phyloP scores from a whole-genome alignment of 2,888 invertebrate species.

The Cheilosia pagana region DNA sequence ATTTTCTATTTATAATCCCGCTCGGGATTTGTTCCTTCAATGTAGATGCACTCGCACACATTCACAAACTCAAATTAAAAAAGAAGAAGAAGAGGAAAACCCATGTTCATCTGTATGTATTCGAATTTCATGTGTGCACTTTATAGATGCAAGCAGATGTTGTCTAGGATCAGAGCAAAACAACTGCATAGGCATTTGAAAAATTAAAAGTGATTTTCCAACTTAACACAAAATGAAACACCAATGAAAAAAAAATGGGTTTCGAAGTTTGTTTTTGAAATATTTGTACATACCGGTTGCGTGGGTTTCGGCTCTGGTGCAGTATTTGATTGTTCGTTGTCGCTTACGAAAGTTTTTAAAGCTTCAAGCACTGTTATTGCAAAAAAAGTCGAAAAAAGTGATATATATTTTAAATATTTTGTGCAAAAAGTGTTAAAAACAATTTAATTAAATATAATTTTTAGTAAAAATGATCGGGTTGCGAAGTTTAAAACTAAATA shows the following conservation, averaged over 20 bases:
- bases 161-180: conserved; percentile 64
- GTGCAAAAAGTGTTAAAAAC: conserved; percentile 5
- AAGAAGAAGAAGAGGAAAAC: conserved; percentile 3
- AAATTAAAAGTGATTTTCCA: conserved; percentile 49
- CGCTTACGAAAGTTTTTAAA: conserved; percentile 53
- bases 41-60: conserved; percentile 38
- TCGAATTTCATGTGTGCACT: conserved; percentile 54
- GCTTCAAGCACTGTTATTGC: conserved; percentile 18
- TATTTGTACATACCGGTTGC: conserved; percentile 59
- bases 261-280: conserved; percentile 40
- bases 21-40: conserved; percentile 58
- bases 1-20: conserved; percentile 62
- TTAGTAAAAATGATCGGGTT: conserved; percentile 31
- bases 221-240: conserved; percentile 15
- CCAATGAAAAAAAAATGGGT: conserved; percentile 3
- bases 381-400: neutral
- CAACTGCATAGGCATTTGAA: conserved; percentile 69
- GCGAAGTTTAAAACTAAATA: conserved; percentile 68
- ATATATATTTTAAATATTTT: neutral
- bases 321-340: conserved; percentile 45
- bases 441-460: neutral
- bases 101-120: conserved; percentile 22
- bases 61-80: neutral
- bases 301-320: conserved; percentile 62
- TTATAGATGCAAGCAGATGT: conserved; percentile 66